phyloP scores from a whole-genome alignment of 2,888 invertebrate genomes.

The Andrena bucephala region DNA sequence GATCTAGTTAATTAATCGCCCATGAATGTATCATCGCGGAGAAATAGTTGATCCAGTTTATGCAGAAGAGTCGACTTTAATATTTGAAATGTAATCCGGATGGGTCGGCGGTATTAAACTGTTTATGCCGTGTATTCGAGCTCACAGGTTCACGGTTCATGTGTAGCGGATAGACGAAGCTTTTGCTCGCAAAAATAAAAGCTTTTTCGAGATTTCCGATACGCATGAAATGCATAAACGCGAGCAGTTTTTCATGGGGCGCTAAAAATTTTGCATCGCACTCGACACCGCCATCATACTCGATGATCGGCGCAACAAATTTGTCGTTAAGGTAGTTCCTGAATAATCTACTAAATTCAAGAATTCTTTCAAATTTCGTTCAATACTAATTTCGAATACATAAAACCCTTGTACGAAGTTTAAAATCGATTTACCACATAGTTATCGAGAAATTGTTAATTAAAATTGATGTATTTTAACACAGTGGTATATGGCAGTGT shows the following conservation, averaged over 20 bases:
- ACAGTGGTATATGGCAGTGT: too few relatives aligned
- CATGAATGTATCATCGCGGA: background rate
- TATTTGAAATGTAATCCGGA: slow-evolving; percentile 42
- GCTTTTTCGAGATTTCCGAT: slow-evolving; percentile 31
- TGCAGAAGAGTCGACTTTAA: slow-evolving; percentile 35
- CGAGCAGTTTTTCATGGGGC: background rate
- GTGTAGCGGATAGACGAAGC: background rate
- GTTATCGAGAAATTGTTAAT: too few relatives aligned
- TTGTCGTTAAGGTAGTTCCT: background rate
- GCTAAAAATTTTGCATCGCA: background rate
- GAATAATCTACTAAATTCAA: too few relatives aligned
- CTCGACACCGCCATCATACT: background rate
- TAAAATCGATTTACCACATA: too few relatives aligned
- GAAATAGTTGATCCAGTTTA: slow-evolving; percentile 12
- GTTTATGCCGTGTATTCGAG: slow-evolving; percentile 29
- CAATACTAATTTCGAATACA: too few relatives aligned
- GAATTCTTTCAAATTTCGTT: too few relatives aligned
- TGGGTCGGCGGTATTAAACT: slow-evolving; percentile 27
- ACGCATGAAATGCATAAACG: slow-evolving; percentile 13
- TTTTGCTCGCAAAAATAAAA: slow-evolving; percentile 15
- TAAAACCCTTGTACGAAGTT: too few relatives aligned
- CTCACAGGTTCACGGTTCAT: background rate
- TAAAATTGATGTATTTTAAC: too few relatives aligned
- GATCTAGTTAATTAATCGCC: background rate
- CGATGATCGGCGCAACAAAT: slow-evolving; percentile 13